Percentiles rank a stretch among this genome's conserved stretches.
These are phyloP conservation scores for Crotalus tigris DNA, from an alignment of 2,113 vertebrate species.

Conservation along the genomic window DNA sequence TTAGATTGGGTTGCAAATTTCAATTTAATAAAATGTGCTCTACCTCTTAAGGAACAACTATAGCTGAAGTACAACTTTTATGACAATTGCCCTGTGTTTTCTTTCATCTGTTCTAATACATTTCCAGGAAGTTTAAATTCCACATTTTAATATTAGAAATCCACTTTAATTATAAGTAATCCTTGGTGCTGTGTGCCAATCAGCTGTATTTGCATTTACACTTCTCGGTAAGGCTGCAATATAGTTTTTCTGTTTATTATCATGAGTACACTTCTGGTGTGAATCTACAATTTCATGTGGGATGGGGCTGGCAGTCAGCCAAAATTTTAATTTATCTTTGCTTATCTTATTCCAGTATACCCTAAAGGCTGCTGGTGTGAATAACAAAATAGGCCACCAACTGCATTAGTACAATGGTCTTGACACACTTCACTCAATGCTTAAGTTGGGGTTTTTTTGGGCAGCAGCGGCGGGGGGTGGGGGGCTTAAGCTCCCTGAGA, in stretches of 20 bases:
- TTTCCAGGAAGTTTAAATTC: slow-evolving; percentile 64
- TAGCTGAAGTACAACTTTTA: slow-evolving; percentile 52
- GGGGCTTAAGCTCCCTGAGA: slow-evolving; percentile 48
- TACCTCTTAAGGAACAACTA: slow-evolving; percentile 49
- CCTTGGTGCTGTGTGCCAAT: slow-evolving; percentile 65
- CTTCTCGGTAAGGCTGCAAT: slow-evolving; percentile 66
- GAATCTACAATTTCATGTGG: slow-evolving; percentile 59
- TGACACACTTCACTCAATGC: slow-evolving; percentile 46
- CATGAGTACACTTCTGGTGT: slow-evolving; percentile 53
- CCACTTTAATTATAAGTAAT: slow-evolving; percentile 73
- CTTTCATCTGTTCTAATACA: slow-evolving; percentile 57
- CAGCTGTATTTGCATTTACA: slow-evolving; percentile 71
- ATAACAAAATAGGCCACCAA: slow-evolving; percentile 40
- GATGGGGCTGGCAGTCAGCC: slow-evolving; percentile 52
- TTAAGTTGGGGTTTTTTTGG: background rate
- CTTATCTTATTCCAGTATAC: slow-evolving; percentile 61
- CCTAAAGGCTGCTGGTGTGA: slow-evolving; percentile 51
- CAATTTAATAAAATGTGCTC: slow-evolving; percentile 28
- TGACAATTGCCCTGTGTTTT: slow-evolving; percentile 59
- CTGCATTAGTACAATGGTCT: slow-evolving; percentile 31
- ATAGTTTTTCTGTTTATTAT: slow-evolving; percentile 68
- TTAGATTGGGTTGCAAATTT: slow-evolving; percentile 49
- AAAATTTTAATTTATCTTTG: slow-evolving; percentile 65
- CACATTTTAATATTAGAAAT: slow-evolving; percentile 73
- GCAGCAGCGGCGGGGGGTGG: background rate